Conservation (phyloP, 2,797 vertebrate genomes). For the Synanceia verrucosa region DNA sequence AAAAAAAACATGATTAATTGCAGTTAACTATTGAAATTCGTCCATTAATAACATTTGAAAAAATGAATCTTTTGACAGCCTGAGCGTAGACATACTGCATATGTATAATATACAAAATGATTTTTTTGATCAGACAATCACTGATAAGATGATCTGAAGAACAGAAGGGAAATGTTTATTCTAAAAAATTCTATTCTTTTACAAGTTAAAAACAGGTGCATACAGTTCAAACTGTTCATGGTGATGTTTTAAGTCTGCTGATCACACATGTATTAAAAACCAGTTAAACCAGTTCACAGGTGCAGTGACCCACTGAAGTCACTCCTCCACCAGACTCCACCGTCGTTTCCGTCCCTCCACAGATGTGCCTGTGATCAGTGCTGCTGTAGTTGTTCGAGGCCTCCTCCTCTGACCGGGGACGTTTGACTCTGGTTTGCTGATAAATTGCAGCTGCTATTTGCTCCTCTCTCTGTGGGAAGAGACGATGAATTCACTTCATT, state of each 20-base stretch:
- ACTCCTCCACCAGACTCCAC: neutral
- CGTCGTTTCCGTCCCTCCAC: neutral
- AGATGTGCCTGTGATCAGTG: constrained; percentile 5
- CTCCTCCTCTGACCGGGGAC: constrained; percentile 21
- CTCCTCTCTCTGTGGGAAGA: constrained; percentile 29
- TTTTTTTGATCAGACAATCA: too few relatives aligned
- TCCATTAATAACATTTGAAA: too few relatives aligned
- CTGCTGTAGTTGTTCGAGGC: constrained; percentile 9
- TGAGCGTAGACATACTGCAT: too few relatives aligned
- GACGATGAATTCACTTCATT: constrained; percentile 61
- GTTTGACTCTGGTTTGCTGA: constrained; percentile 52
- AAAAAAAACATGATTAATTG: too few relatives aligned
- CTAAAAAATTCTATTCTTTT: too few relatives aligned
- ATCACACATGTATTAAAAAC: neutral
- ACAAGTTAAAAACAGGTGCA: too few relatives aligned
- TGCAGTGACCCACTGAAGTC: constrained; percentile 14
- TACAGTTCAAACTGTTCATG: neutral
- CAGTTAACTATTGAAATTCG: too few relatives aligned
- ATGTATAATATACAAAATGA: too few relatives aligned
- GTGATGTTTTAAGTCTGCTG: neutral
- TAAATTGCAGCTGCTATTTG: constrained; percentile 51
- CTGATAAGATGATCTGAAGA: too few relatives aligned
- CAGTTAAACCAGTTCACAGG: neutral
- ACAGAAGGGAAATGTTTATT: too few relatives aligned
- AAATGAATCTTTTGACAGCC: too few relatives aligned